Evolutionary conservation across 2,797 vertebrate genomes (phyloP).

Genomic region (Thripadectes ignobilis): DNA sequence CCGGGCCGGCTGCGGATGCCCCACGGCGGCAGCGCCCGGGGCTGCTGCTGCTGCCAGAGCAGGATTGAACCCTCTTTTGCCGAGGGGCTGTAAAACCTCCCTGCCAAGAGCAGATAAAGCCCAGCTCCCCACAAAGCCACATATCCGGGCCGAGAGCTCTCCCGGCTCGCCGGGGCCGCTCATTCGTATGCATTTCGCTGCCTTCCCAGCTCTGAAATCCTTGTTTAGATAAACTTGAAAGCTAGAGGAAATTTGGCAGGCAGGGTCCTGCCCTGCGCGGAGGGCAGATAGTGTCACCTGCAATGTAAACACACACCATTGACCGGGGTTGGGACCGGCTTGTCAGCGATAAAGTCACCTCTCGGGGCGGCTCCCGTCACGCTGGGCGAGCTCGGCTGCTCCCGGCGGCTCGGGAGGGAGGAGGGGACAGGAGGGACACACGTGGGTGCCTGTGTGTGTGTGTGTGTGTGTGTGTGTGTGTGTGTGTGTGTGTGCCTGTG

Average conservation of each 20-base stretch:
- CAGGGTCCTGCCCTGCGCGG: slow-evolving; percentile 72
- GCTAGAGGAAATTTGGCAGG: slow-evolving; percentile 60
- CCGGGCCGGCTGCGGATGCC: too few relatives aligned
- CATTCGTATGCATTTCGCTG: not conserved
- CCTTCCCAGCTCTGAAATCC: not conserved
- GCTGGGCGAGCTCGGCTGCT: not conserved
- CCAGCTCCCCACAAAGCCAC: not conserved
- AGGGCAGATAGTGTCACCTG: slow-evolving; percentile 81
- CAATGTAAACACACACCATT: slow-evolving; percentile 70
- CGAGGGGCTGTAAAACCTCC: not conserved
- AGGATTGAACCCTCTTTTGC: not conserved
- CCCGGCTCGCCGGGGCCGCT: not conserved
- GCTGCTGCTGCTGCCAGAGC: not conserved
- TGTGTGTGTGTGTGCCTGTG: too few relatives aligned
- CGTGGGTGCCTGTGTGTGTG: fast-evolving
- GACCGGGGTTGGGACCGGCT: slow-evolving; percentile 73
- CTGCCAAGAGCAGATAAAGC: not conserved
- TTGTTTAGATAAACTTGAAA: slow-evolving; percentile 83
- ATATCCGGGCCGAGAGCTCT: not conserved
- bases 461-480: not conserved
- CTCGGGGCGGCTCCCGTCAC: slow-evolving; percentile 50
- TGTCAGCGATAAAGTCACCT: slow-evolving; percentile 72
- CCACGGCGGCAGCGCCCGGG: not conserved
- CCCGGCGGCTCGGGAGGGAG: not conserved
- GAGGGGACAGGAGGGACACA: not conserved